These are phyloP conservation scores for Grus americana DNA, from an alignment of 2,113 vertebrate species.

Conservation along the genomic window DNA sequence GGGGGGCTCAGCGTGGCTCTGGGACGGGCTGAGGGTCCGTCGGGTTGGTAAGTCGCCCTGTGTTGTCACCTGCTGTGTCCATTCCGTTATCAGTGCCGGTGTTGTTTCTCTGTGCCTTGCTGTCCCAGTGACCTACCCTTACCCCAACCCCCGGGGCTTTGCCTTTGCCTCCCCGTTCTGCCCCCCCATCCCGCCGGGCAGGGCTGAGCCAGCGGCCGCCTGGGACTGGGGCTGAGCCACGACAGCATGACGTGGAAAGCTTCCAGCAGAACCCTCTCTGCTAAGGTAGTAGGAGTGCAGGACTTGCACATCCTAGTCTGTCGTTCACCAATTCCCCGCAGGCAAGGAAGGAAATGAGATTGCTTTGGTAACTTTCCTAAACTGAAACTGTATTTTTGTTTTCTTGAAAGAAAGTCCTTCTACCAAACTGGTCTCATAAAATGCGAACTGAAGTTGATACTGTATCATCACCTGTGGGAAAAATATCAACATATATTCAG, in stretches of 20 bases:
- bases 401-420: not conserved
- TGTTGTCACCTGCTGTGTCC: too few species aligned
- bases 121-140: too few species aligned
- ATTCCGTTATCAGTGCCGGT: too few species aligned
- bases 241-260: not conserved
- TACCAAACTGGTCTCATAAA: not conserved
- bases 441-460: not conserved
- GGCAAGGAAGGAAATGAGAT: not conserved
- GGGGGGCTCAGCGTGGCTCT: too few species aligned
- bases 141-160: too few species aligned
- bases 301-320: not conserved
- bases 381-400: not conserved
- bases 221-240: too few species aligned
- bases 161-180: too few species aligned
- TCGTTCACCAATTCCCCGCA: not conserved
- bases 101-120: too few species aligned
- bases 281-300: not conserved
- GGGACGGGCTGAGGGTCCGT: too few species aligned
- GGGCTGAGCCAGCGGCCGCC: too few species aligned
- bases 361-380: not conserved
- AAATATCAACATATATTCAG: not conserved
- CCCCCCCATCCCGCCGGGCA: too few species aligned
- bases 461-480: not conserved
- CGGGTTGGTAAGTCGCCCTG: too few species aligned
- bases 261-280: not conserved